These are phyloP conservation scores for Oligia fasciuncula DNA, from an alignment of 2,888 invertebrate species.

Conservation along the genomic window DNA sequence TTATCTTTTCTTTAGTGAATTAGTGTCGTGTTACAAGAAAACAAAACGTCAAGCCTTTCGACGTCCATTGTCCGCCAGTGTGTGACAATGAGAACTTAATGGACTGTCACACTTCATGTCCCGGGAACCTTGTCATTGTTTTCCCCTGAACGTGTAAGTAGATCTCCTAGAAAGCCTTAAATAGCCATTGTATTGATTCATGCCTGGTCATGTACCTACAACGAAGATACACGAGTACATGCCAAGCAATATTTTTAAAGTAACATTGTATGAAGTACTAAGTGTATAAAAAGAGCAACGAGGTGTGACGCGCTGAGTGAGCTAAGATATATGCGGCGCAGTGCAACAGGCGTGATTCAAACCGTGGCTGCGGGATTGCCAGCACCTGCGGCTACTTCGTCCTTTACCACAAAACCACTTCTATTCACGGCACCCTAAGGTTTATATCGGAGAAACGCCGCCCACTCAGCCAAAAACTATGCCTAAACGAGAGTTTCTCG, in stretches of 20 bases:
- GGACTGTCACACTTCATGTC: constrained; percentile 76
- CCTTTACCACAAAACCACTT: constrained; percentile 64
- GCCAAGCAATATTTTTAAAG: constrained; percentile 53
- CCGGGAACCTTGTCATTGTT: constrained; percentile 60
- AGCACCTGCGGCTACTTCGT: constrained; percentile 80
- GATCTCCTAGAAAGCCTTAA: constrained; percentile 34
- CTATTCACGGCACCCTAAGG: constrained; percentile 63
- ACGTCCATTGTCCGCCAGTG: constrained; percentile 79
- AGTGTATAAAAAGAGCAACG: constrained; percentile 78
- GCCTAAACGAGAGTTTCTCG: constrained; percentile 76
- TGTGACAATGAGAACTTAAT: constrained; percentile 87
- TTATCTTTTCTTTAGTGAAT: constrained; percentile 64
- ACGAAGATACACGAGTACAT: constrained; percentile 19
- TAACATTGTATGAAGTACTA: constrained; percentile 64
- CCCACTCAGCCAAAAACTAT: constrained; percentile 72
- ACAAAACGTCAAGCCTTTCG: constrained; percentile 71
- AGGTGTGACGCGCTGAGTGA: constrained; percentile 80
- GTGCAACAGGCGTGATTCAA: constrained; percentile 86
- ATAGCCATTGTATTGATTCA: constrained; percentile 34
- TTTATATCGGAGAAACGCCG: constrained; percentile 59
- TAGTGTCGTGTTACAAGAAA: constrained; percentile 79
- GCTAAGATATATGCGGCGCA: constrained; percentile 85
- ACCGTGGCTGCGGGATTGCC: constrained; percentile 76
- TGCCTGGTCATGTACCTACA: constrained; percentile 4
- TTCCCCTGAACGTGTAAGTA: constrained; percentile 41